Base-by-base conservation (phyloP, 2,888 invertebrate genomes). In the Amblyjoppa proteus region DNA sequence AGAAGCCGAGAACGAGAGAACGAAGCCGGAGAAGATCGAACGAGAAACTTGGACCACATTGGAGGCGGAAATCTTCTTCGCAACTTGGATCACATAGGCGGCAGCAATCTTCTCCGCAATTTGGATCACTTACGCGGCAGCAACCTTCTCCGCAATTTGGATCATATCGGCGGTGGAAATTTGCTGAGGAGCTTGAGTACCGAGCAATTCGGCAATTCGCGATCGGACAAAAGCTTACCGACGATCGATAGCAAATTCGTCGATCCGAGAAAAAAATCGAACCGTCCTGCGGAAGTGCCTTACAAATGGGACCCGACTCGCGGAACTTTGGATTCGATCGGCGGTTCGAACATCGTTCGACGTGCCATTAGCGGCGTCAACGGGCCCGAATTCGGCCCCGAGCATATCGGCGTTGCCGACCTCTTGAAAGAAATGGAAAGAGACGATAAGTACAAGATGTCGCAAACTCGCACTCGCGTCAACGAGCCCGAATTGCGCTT, bases 101-200 rank as follows among this genome's bases (percentile, higher is more conserved):
- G 95, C 0, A 95, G 95, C 25, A 95, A 95, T 91, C 93, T 95
- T 28, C 94, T 95, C 7, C 93, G 95, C 34, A 91, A 90, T 87
- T 87, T 94, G 31, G 94, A 94, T 88, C 91, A 92, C 13, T 88
- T 94, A 25, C 94, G 95, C 3, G 95, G 95, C 0, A 95, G 95
- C 25, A 95, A 95, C 91, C 93, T 95, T 28, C 94, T 95, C 9
- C 93, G 95, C 31, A 90, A 90, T 61, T 73, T 92, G 85, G 92
- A 92, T 83, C 76, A 85, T 3, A 84, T 91, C 34, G 91, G 90
- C 0, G 91, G 90, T 38, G 88, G 87, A 6, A 87, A 89, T 78
- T 83, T 93, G 38, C 86, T 93, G 75, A 80, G 58, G 13, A 56
- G 71, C 20, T 11, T 64, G 49, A 13, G 28, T 9, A 16, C 13